Evolutionary conservation across 2,797 vertebrate genomes (phyloP), one percentile per base, ranked within the genome.

Genomic region (Sebastes melanostomus): DNA sequence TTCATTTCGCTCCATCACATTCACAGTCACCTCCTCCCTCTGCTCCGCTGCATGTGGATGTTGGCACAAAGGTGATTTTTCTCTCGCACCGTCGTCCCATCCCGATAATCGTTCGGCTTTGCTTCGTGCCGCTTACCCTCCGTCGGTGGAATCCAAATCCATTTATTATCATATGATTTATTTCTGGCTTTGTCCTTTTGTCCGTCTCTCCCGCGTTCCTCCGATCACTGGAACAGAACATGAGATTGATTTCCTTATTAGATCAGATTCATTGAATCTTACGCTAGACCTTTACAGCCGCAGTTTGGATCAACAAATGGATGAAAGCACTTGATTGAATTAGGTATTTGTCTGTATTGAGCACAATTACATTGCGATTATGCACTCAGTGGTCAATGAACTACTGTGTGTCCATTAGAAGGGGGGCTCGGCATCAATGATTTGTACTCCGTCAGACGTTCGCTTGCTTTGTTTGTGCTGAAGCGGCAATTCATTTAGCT

Each of bases 21-120:
- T 65, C 8, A 42, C 62, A 42, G 71, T 80, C 56, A 66, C 73
- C 46, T 78, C 67, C 70, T 52, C 42, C 81, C 67, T 69, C 34
- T 36, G 78, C 83, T 82, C 77, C 86, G 77, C 86, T 65, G 86
- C 87, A 88, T 92, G 88, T 80, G 80, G 76, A 88, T 85, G 66
- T 85, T 86, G 74, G 88, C 84, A 84, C 50, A 7, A 66, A 76
- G 80, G 68, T 67, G 75, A 78, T 88, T 79, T 89, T 89, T 82
- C 29, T 55, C 77, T 76, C 18, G 50, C 66, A 16, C 68, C 2
- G 29, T 65, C 67, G 20, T 70, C 73, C 27, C 38, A 46, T 46
- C 42, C 42, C 30, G 75, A 69, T 56, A 38, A 83, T 79, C 75
- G 69, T 75, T 58, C 32, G 29, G 27, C 54, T 50, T 68, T 18